A percentile compares a stretch with the other conserved stretches of the same genome.
Evolutionary conservation across 2,888 invertebrate species (phyloP).

Genomic region (Campoplex nolae): DNA sequence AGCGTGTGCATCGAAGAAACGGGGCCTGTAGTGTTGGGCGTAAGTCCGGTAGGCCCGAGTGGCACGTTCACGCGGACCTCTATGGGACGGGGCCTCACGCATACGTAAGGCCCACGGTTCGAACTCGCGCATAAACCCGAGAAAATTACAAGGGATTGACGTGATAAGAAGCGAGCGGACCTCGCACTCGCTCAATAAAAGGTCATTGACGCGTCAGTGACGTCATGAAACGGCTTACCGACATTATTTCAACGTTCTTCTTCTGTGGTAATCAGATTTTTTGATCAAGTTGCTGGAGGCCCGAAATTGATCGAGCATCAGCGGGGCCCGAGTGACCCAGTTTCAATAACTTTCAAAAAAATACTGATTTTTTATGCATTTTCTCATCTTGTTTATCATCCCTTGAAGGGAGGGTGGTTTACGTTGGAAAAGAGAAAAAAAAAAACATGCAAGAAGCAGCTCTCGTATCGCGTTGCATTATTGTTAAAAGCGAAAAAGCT

Average conservation of each 20-base stretch:
- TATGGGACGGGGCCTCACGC: constrained; percentile 53
- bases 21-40: constrained; percentile 47
- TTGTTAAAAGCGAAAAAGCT: constrained; percentile 62
- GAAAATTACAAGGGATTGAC: constrained; percentile 77
- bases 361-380: neutral
- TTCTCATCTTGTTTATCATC: neutral
- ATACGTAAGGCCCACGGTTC: constrained; percentile 59
- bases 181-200: constrained; percentile 72
- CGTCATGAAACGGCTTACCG: constrained; percentile 23
- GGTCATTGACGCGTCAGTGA: constrained; percentile 75
- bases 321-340: neutral
- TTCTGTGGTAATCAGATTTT: neutral
- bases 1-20: constrained; percentile 47
- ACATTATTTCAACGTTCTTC: neutral
- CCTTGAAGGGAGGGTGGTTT: neutral
- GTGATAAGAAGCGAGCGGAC: constrained; percentile 74
- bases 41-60: constrained; percentile 66
- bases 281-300: neutral
- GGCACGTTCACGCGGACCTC: constrained; percentile 60
- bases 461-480: constrained; percentile 60
- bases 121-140: constrained; percentile 65
- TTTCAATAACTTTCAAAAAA: neutral
- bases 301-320: no score
- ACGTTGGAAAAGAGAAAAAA: neutral
- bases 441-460: constrained; percentile 4